Percentiles rank a stretch among this genome's conserved stretches.
Conservation (phyloP, 2,888 invertebrate species). For the Philhelius pedissequus region DNA sequence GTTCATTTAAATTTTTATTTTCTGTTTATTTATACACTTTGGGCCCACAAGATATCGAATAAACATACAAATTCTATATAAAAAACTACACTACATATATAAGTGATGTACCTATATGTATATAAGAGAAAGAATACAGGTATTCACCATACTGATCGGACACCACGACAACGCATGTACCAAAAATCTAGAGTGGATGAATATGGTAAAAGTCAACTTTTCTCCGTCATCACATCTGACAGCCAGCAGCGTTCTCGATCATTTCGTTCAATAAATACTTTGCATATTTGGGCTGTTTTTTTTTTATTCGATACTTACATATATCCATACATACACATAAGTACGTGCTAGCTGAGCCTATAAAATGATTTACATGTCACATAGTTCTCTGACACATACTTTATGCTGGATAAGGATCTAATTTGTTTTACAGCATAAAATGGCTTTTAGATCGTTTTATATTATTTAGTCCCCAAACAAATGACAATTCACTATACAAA, state of each 20-base stretch:
- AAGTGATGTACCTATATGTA: neutral
- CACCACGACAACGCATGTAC: slow-evolving; percentile 59
- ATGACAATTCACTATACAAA: slow-evolving; percentile 28
- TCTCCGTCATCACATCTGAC: neutral
- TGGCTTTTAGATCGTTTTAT: slow-evolving; percentile 33
- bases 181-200: slow-evolving; percentile 60
- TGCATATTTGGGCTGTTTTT: slow-evolving; percentile 38
- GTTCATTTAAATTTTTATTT: slow-evolving; percentile 62
- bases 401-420: slow-evolving; percentile 43
- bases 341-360: slow-evolving; percentile 34
- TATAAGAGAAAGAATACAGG: slow-evolving; percentile 47
- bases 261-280: slow-evolving; percentile 60
- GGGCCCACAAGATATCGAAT: slow-evolving; percentile 43
- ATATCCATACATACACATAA: too few species aligned
- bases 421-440: slow-evolving; percentile 46
- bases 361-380: slow-evolving; percentile 31
- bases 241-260: slow-evolving; percentile 19
- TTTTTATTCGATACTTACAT: too few species aligned
- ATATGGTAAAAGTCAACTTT: slow-evolving; percentile 59
- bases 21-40: slow-evolving; percentile 64
- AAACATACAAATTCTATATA: slow-evolving; percentile 22
- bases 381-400: slow-evolving; percentile 40
- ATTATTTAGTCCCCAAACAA: slow-evolving; percentile 22
- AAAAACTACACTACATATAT: neutral
- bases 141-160: slow-evolving; percentile 55